Evolutionary conservation across 2,113 vertebrate genomes (phyloP), one percentile per base, ranked within the genome.

Genomic region (Pavo muticus): DNA sequence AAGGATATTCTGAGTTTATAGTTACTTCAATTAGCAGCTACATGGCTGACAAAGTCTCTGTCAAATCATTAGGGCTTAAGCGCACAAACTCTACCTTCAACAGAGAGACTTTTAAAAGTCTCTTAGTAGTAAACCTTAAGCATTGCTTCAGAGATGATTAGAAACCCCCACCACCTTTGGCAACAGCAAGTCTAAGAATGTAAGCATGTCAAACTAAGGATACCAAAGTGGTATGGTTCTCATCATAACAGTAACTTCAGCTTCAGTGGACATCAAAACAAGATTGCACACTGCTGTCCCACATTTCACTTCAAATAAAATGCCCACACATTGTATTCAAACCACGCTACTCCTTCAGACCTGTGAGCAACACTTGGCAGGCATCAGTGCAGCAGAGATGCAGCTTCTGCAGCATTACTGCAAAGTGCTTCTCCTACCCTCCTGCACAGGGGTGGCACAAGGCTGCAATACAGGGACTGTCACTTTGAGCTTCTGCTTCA

Each of bases 141-240:
- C 2, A 0, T 54, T 84, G 64, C 50, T 87, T 89, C 84, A 94
- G 74, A 89, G 84, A 75, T 42, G 85, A 40, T 61, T 19, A 75
- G 60, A 83, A 96, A 80, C 56, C 37, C 69, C 87, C 69, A 69
- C 48, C 91, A 92, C 75, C 67, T 94, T 39, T 67, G 73, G 75
- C 93, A 92, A 63, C 48, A 93, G 75, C 61, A 56, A 87, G 91
- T 54, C 50, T n/a, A 74, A 50, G 84, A 95, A 93, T 87, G 80
- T 81, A 90, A 93, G 92, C 91, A 87, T 13, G 70, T 87, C 81
- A 69, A 70, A 95, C 74, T 16, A 72, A 73, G 54, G 92, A 91
- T 85, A 91, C 67, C 65, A 27, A 74, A 75, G 88, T 24, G 9
- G 27, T 84, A 68, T 87, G 93, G 85, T 79, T 96, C 91, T 72